Evolutionary conservation across 2,113 vertebrate species (phyloP).

Genomic region (Calonectris borealis): DNA sequence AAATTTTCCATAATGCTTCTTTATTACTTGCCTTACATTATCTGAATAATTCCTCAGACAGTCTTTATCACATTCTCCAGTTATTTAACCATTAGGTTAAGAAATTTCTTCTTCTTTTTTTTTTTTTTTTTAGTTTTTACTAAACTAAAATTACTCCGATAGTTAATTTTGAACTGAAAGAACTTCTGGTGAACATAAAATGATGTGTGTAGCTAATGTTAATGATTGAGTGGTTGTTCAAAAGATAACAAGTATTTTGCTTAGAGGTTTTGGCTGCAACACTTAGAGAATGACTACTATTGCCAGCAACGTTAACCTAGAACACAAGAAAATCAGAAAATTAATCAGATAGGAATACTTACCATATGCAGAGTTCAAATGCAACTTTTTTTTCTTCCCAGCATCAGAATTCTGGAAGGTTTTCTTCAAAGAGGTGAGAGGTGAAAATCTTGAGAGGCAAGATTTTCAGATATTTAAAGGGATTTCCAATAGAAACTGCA

Average conservation of each 20-base stretch:
- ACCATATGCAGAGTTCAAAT: not conserved
- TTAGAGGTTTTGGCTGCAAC: not conserved
- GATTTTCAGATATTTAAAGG: not conserved
- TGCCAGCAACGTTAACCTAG: not conserved
- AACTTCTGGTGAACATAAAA: not conserved
- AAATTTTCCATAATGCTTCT: not conserved
- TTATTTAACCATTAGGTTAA: not conserved
- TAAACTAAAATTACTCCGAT: not conserved
- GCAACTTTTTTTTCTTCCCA: not conserved
- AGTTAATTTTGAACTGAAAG: not conserved
- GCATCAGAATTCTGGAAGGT: not conserved
- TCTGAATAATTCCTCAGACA: not conserved
- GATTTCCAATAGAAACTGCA: not conserved
- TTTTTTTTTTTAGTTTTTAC: not conserved
- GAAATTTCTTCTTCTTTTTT: not conserved
- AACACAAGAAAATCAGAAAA: slow-evolving; percentile 14
- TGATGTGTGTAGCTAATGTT: not conserved
- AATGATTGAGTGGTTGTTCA: not conserved
- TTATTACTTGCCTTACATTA: not conserved
- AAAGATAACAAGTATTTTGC: not conserved
- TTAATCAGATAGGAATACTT: not conserved
- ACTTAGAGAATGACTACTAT: not conserved
- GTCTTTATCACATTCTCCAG: not conserved
- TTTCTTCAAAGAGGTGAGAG: not conserved
- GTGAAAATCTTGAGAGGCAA: not conserved